Base-by-base conservation (phyloP, 2,888 invertebrate species). In the Pheosia gnoma region DNA sequence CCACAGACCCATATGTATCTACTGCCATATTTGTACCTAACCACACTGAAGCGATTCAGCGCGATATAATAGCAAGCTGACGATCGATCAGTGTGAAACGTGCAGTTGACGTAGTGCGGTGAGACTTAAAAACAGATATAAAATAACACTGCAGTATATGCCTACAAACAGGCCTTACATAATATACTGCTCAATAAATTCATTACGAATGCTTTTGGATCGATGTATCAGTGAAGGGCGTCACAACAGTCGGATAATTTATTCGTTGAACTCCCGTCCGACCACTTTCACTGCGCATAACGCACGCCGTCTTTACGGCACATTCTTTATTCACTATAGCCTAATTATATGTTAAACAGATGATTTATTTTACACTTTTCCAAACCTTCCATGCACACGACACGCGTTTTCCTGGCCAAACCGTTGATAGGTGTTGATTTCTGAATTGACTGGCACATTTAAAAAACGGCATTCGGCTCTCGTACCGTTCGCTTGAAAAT, bases 261-360 rank as follows among this genome's bases (percentile, higher is more conserved):
- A 69, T 65, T 64, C 67, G 77, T 63, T 61, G 62, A 51, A 68
- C 43, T 55, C 74, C 56, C 54, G 76, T 66, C 59, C 51, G 61
- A 67, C 76, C 71, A 74, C 75, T 75, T 75, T 75, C 75, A 76
- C 77, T 70, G 57, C 62, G 60, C 72, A 76, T 75, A 76, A 70
- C 66, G 72, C 70, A 76, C 74, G 54, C 55, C 53, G 57, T 58
- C 36, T 72, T 60, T 69, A 64, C 70, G 70, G 70, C 68, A 70
- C 58, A 37, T 0, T 6, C 56, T 55, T 53, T 38, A 49, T 49
- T 51, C 49, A 58, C 59, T 41, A 13, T 53, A 41, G 36, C 38
- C 39, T 67, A 66, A 66, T 59, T 51, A 53, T 71, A 59, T 54
- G 45, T 51, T 58, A 56, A 60, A 57, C 39, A 61, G 9, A 61